Base-by-base conservation (phyloP, 2,888 invertebrate genomes). In the Listrodromus nycthemerus region DNA sequence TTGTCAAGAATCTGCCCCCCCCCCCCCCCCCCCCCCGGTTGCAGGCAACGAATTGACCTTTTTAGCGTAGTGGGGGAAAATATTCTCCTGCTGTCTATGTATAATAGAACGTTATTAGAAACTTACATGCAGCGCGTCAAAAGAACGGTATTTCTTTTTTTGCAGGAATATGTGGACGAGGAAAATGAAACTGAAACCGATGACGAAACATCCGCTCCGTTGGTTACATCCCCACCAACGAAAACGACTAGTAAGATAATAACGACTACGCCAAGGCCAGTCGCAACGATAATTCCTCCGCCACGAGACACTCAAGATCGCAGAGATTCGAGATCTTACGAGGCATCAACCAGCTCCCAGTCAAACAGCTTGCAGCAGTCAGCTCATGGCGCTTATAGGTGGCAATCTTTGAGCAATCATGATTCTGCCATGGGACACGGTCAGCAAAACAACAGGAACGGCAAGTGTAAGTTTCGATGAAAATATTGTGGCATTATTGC, bases 201-300 rank as follows among this genome's bases (percentile, higher is more conserved):
- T 85, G 86, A 89, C 37, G 86, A 88, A 86, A 86, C 82, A 65
- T 85, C 85, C 70, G 78, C 85, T 61, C 70, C 84, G 37, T 75
- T 78, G 61, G 89, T 85, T 66, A 87, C 84, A 85, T 89, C 78
- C 80, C 86, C 84, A 83, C 89, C 86, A 85, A 88, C 69, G 85
- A 90, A 86, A 85, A 89, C 89, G 13, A 86, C 87, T 84, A 92
- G 67, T 85, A 92, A 85, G 90, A 94, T 84, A 86, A 93, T 88
- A 87, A 93, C 93, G 89, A 93, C 88, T 90, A 94, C 88, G 91
- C 93, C 88, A 91, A 94, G 87, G 91, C 93, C 87, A 91, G 69
- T 65, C 13, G 65, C 77, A 48, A 80, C 82, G 37, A 80, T 81
- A 33, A 71, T 70, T 37, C 87, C 88, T 48, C 84, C 88, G 69